These are phyloP conservation scores for Bolborhynchus lineola DNA, from an alignment of 2,113 vertebrate genomes.

Conservation along the genomic window DNA sequence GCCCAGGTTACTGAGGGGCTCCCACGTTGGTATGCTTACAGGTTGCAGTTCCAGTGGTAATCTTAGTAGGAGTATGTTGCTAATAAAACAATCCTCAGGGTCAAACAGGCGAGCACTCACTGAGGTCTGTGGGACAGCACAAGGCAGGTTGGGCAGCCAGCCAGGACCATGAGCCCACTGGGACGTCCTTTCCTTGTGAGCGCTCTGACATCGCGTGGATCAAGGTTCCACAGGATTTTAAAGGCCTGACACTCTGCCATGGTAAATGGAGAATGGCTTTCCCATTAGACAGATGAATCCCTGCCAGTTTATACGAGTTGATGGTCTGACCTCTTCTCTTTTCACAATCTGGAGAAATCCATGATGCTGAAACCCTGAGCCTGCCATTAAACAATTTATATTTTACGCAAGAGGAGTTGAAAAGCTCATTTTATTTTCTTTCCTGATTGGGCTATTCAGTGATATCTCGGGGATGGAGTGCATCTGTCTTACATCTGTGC, in stretches of 20 bases:
- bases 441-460: constrained; percentile 68
- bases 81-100: not conserved
- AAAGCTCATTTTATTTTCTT: constrained; percentile 29
- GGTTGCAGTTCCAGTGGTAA: not conserved
- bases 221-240: not conserved
- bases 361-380: not conserved
- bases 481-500: constrained; percentile 50
- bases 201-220: not conserved
- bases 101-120: not conserved
- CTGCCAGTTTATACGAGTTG: not conserved
- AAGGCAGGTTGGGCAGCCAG: not conserved
- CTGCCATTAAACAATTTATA: constrained; percentile 47
- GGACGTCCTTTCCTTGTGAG: not conserved
- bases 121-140: not conserved
- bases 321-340: not conserved
- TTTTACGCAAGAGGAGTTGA: constrained; percentile 49
- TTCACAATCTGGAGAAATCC: not conserved
- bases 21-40: not conserved
- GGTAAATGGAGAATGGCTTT: not conserved
- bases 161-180: accelerated
- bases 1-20: not conserved
- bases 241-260: not conserved
- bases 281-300: not conserved
- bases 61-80: not conserved
- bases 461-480: constrained; percentile 11